These are phyloP conservation scores for Perognathus longimembris DNA, from an alignment of 2,113 vertebrate species.

Conservation along the genomic window DNA sequence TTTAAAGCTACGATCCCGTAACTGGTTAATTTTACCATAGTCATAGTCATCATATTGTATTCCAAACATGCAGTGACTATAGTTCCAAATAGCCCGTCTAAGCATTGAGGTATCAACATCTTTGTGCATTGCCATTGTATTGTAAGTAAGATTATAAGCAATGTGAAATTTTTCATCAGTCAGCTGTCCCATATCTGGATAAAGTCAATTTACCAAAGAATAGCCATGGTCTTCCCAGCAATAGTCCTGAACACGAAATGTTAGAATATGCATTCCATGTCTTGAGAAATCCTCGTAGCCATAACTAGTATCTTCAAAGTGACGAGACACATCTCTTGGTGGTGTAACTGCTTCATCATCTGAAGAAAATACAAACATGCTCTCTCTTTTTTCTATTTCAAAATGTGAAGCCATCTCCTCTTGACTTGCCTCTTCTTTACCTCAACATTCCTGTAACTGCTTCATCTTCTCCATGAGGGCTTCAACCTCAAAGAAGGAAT, in stretches of 20 bases:
- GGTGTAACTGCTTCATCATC: constrained; percentile 94
- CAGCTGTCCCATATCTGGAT: constrained; percentile 97
- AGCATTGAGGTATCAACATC: constrained; percentile 98
- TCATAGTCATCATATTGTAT: constrained; percentile 99
- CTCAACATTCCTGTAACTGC: constrained; percentile 96
- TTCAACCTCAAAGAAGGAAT: constrained; percentile 96
- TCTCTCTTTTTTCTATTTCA: constrained; percentile 97
- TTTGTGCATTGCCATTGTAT: constrained; percentile 99
- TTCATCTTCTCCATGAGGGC: constrained; percentile 99
- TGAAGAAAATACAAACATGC: constrained; percentile 95
- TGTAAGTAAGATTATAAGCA: constrained; percentile 97
- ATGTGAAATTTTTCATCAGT: constrained; percentile 99
- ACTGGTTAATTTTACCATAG: constrained; percentile 98
- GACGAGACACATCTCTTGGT: constrained; percentile 94
- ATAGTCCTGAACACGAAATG: constrained; percentile 98
- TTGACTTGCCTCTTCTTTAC: constrained; percentile 98
- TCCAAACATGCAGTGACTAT: constrained; percentile 99
- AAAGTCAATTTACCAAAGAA: constrained; percentile 98
- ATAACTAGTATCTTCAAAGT: constrained; percentile 98
- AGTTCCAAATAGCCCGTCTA: constrained; percentile 98
- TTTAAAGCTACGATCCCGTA: constrained; percentile 98
- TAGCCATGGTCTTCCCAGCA: constrained; percentile 99
- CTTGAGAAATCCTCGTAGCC: constrained; percentile 99
- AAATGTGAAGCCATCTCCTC: constrained; percentile 99
- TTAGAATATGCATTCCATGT: constrained; percentile 96